These are phyloP conservation scores for Hypselothyrea guttata DNA, from an alignment of 2,888 invertebrate species.

Conservation along the genomic window DNA sequence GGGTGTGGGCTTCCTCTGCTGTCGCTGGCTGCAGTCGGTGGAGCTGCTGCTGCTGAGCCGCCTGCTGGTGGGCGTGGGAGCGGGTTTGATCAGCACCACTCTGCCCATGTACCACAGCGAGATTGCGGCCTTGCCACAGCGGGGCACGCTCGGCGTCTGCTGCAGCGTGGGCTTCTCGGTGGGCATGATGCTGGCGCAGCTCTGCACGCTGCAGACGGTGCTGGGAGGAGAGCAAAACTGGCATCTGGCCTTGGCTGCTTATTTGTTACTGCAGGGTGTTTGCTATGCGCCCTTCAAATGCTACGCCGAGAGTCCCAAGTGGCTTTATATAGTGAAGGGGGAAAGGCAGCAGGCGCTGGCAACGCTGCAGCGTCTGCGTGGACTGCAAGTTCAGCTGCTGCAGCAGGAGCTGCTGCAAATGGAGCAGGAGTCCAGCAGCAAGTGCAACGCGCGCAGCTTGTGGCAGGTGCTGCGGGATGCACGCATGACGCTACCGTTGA, in stretches of 20 bases:
- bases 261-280: slow-evolving; percentile 86
- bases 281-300: slow-evolving; percentile 85
- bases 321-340: slow-evolving; percentile 87
- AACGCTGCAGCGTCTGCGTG: slow-evolving; percentile 87
- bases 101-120: slow-evolving; percentile 96
- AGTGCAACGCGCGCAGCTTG: slow-evolving; percentile 25
- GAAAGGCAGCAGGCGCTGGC: slow-evolving; percentile 85
- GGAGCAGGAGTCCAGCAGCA: slow-evolving; percentile 40
- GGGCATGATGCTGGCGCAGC: slow-evolving; percentile 79
- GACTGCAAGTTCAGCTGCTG: slow-evolving; percentile 76
- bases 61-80: slow-evolving; percentile 88
- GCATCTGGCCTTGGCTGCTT: slow-evolving; percentile 89
- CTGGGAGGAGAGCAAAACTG: slow-evolving; percentile 86
- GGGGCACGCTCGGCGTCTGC: slow-evolving; percentile 90
- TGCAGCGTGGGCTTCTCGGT: slow-evolving; percentile 84
- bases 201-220: slow-evolving; percentile 75
- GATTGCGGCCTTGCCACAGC: slow-evolving; percentile 88
- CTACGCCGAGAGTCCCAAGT: slow-evolving; percentile 95
- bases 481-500: slow-evolving; percentile 34
- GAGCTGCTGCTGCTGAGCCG: slow-evolving; percentile 90
- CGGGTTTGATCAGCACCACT: slow-evolving; percentile 91
- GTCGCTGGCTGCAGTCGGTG: slow-evolving; percentile 87
- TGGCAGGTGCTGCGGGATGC: slow-evolving; percentile 27
- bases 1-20: slow-evolving; percentile 85
- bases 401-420: slow-evolving; percentile 42